Evolutionary conservation across 2,113 vertebrate species (phyloP).

Genomic region (Chaetodon trifascialis): DNA sequence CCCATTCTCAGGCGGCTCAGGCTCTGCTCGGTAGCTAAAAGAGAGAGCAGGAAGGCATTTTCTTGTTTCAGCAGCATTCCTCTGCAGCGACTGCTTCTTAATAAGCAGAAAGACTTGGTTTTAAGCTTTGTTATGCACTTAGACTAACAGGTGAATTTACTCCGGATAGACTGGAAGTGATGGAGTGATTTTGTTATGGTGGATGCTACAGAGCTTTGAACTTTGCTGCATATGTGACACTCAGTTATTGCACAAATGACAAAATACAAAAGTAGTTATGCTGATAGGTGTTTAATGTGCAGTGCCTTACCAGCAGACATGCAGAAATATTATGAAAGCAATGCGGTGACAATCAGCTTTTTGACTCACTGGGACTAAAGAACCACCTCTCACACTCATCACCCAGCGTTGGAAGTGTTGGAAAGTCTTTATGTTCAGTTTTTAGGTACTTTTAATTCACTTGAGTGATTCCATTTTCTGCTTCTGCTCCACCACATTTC

Average conservation of each 20-base stretch:
- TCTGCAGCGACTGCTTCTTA: slow-evolving; percentile 13
- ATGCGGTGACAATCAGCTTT: slow-evolving; percentile 53
- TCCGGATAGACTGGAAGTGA: slow-evolving; percentile 16
- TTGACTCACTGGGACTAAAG: not conserved
- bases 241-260: not conserved
- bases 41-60: slow-evolving; percentile 22
- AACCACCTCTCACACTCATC: not conserved
- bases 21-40: slow-evolving; percentile 48
- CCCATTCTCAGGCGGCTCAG: slow-evolving; percentile 50
- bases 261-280: slow-evolving; percentile 2
- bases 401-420: not conserved
- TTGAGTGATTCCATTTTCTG: too few relatives aligned
- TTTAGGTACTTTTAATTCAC: not conserved
- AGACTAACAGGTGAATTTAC: slow-evolving; percentile 7
- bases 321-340: slow-evolving; percentile 51
- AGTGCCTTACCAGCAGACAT: slow-evolving; percentile 11
- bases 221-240: slow-evolving; percentile 6
- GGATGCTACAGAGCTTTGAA: not conserved
- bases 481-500: too few relatives aligned
- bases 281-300: slow-evolving; percentile 2
- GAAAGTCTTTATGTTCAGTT: not conserved
- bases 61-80: slow-evolving; percentile 46
- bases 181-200: not conserved
- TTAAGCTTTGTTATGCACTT: slow-evolving; percentile 1
- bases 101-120: not conserved